phyloP scores from a whole-genome alignment of 2,797 vertebrate species.

The Hippopotamyrus pictus region DNA sequence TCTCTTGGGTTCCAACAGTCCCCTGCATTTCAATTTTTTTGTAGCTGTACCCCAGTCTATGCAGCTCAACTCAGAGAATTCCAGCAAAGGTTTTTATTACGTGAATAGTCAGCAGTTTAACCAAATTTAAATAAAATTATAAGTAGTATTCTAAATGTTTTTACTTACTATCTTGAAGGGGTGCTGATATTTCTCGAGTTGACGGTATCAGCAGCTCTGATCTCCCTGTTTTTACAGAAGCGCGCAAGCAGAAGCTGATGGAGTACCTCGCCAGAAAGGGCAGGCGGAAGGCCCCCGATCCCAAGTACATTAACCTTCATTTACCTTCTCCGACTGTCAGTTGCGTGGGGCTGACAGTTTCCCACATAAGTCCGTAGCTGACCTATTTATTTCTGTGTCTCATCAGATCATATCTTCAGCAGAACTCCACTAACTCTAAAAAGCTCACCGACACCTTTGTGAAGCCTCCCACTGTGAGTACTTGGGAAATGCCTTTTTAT shows the following conservation, averaged over 20 bases:
- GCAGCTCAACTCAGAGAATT: background rate
- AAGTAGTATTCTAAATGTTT: background rate
- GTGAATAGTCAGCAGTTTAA: background rate
- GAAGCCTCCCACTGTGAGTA: slow-evolving; percentile 34
- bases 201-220: background rate
- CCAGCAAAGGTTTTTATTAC: background rate
- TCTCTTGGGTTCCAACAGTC: background rate
- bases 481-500: background rate
- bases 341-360: background rate
- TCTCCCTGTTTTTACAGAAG: slow-evolving; percentile 49
- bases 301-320: slow-evolving; percentile 56
- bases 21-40: background rate
- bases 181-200: background rate
- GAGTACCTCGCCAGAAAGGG: slow-evolving; percentile 63
- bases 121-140: background rate
- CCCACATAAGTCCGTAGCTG: background rate
- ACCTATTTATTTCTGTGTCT: background rate
- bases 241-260: slow-evolving; percentile 58
- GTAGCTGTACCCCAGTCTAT: background rate
- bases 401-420: slow-evolving; percentile 34
- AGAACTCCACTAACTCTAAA: slow-evolving; percentile 6
- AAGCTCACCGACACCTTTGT: slow-evolving; percentile 11
- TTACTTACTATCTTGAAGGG: background rate
- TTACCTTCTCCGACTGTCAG: background rate
- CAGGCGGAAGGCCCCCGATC: slow-evolving; percentile 52